phyloP scores from a whole-genome alignment of 1,140 invertebrate species.

The Zophobas atratus region DNA sequence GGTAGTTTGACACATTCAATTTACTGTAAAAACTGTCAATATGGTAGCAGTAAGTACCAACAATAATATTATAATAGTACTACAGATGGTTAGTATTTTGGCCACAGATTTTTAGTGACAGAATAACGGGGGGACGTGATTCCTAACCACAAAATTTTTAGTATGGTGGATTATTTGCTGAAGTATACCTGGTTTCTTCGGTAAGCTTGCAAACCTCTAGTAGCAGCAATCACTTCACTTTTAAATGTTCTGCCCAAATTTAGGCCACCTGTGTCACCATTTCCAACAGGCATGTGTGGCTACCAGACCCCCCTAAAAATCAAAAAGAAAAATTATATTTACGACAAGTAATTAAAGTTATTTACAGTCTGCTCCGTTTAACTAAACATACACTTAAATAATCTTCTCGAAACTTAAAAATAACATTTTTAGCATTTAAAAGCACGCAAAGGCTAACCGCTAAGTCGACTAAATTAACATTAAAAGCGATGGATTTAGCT shows the following conservation, averaged over 20 bases:
- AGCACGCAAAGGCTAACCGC: not conserved
- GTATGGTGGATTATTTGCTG: constrained; percentile 12
- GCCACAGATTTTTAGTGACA: too few species aligned
- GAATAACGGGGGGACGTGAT: not conserved
- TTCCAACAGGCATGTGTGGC: constrained; percentile 70
- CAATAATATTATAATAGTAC: too few species aligned
- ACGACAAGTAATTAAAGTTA: not conserved
- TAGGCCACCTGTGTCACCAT: constrained; percentile 67
- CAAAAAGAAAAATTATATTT: constrained; percentile 8
- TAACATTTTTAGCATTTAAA: too few species aligned
- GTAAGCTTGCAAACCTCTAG: constrained; percentile 47
- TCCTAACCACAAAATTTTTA: not conserved
- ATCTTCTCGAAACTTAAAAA: too few species aligned
- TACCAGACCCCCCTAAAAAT: constrained; percentile 64
- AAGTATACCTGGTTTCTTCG: constrained; percentile 54
- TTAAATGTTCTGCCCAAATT: constrained; percentile 61
- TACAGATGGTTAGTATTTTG: too few species aligned
- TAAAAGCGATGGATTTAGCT: not conserved
- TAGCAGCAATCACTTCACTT: constrained; percentile 34
- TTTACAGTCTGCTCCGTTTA: too few species aligned
- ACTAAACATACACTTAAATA: too few species aligned
- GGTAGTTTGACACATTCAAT: too few species aligned
- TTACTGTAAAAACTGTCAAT: too few species aligned
- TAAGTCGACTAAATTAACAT: constrained; percentile 20
- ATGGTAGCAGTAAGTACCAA: too few species aligned